Conservation (phyloP, 2,888 invertebrate species). For the Alsophila aescularia region DNA sequence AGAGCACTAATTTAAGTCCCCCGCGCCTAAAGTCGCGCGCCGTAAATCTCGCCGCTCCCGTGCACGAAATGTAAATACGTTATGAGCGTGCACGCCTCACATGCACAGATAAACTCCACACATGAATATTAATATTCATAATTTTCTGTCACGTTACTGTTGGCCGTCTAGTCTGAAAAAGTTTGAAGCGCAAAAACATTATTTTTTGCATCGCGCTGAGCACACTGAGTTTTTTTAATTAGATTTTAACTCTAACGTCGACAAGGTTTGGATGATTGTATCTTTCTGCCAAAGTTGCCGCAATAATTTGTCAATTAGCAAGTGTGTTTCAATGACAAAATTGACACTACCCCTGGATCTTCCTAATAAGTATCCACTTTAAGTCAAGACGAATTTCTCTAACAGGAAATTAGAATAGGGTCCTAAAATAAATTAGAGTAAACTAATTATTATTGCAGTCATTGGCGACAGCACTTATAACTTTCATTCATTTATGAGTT, state of each 20-base stretch:
- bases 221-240: neutral
- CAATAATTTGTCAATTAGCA: no score
- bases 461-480: neutral
- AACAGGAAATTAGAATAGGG: no score
- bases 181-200: conserved; percentile 3
- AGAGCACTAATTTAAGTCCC: conserved; percentile 77
- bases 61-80: conserved; percentile 70
- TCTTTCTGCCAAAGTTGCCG: no score
- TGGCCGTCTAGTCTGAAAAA: conserved; percentile 21
- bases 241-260: neutral
- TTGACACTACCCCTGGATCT: no score
- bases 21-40: conserved; percentile 62
- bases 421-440: no score
- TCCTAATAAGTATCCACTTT: no score
- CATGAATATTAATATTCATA: conserved; percentile 71
- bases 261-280: no score
- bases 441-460: no score
- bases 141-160: conserved; percentile 47
- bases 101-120: conserved; percentile 63
- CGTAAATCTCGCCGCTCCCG: conserved; percentile 79
- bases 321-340: no score
- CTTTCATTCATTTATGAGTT: conserved; percentile 4
- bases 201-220: conserved; percentile 1
- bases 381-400: no score
- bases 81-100: conserved; percentile 68